phyloP scores from a whole-genome alignment of 2,113 vertebrate genomes.

The Marcusenius ussheri region DNA sequence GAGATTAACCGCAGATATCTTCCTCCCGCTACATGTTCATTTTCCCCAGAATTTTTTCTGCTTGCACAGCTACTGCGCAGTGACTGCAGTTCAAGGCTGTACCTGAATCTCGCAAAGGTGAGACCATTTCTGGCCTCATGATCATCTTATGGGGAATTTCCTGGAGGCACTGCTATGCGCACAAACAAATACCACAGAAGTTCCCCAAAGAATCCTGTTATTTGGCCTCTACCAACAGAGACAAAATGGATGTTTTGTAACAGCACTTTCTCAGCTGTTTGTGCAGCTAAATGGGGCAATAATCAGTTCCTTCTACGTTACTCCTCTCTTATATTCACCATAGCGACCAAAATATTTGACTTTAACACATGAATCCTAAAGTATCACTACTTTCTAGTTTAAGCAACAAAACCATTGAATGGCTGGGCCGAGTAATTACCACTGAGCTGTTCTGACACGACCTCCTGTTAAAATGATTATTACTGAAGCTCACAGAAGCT shows the following conservation, averaged over 20 bases:
- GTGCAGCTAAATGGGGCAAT: not conserved
- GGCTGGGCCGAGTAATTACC: not conserved
- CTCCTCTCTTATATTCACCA: not conserved
- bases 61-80: not conserved
- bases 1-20: not conserved
- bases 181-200: not conserved
- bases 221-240: not conserved
- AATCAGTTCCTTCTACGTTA: not conserved
- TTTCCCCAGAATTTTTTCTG: not conserved
- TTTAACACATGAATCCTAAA: not conserved
- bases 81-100: not conserved
- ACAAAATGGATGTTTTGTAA: not conserved
- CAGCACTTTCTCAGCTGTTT: not conserved
- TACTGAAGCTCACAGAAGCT: not conserved
- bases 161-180: not conserved
- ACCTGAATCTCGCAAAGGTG: not conserved
- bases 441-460: not conserved
- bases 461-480: not conserved
- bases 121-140: not conserved
- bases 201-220: not conserved
- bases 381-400: not conserved
- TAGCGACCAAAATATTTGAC: not conserved
- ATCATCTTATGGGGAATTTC: not conserved
- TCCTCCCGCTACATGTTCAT: not conserved
- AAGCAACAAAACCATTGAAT: not conserved